A percentile compares a stretch with the other conserved stretches of the same genome.
These are phyloP conservation scores for Pharmacophagus antenor DNA, from an alignment of 2,888 invertebrate genomes.

Conservation along the genomic window DNA sequence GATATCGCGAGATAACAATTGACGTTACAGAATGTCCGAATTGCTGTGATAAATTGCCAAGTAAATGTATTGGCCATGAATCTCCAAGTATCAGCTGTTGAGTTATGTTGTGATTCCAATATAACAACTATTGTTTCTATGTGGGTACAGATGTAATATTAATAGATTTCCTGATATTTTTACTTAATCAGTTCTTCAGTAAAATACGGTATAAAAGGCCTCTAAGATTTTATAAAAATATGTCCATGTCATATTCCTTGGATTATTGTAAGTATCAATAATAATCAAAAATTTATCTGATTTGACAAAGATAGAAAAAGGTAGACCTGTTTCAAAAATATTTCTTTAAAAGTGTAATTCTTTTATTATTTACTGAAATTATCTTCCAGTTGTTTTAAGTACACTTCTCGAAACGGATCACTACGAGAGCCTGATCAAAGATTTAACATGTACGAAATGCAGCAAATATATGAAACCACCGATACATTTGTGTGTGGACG, in stretches of 20 bases:
- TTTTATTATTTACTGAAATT: not conserved
- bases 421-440: conserved; percentile 72
- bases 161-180: not conserved
- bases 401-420: conserved; percentile 73
- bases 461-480: conserved; percentile 74
- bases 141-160: not conserved
- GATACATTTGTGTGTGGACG: conserved; percentile 72
- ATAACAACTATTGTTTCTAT: not conserved
- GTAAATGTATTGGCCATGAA: conserved; percentile 15
- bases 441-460: conserved; percentile 73
- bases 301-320: too few relatives aligned
- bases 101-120: not conserved
- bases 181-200: not conserved
- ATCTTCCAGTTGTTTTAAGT: conserved; percentile 60
- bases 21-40: conserved; percentile 20
- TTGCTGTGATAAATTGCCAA: conserved; percentile 24
- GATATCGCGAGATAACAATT: conserved; percentile 17
- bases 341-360: not conserved
- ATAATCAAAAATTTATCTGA: too few relatives aligned
- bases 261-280: too few relatives aligned
- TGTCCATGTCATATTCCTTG: too few relatives aligned
- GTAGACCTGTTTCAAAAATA: not conserved
- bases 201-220: not conserved
- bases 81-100: conserved; percentile 8
- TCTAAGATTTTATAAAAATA: too few relatives aligned